These are phyloP conservation scores for Mus minutoides DNA, from an alignment of 2,797 vertebrate genomes.

Conservation along the genomic window DNA sequence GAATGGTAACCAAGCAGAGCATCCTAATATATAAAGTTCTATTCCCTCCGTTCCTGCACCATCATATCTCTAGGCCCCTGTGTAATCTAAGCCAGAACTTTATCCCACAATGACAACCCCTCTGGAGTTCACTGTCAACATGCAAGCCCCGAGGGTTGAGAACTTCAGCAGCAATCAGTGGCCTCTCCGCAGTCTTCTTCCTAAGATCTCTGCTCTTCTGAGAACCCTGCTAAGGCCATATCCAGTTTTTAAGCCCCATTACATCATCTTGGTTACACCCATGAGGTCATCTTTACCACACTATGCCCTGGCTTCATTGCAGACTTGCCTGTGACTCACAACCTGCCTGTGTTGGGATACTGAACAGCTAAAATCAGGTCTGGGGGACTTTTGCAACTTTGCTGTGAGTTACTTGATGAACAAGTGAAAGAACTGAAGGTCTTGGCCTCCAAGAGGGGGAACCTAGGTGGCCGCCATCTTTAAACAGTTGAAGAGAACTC, in stretches of 20 bases:
- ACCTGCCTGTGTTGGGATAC: neutral
- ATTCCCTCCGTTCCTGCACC: neutral
- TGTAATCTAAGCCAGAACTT: neutral
- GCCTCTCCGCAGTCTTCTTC: neutral
- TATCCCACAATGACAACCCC: neutral
- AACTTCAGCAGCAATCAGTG: neutral
- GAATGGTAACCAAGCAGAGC: neutral
- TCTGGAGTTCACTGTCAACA: neutral
- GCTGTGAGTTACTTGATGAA: neutral
- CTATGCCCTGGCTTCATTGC: neutral
- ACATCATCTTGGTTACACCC: constrained; percentile 15
- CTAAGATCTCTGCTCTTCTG: neutral
- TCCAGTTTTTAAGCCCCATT: neutral
- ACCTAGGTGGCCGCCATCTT: neutral
- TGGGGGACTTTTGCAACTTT: neutral
- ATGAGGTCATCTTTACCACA: constrained; percentile 20
- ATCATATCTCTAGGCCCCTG: neutral
- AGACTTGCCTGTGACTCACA: neutral
- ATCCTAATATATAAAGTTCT: neutral
- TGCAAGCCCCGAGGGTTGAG: neutral
- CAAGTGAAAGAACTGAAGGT: neutral
- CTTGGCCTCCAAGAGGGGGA: neutral
- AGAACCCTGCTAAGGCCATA: neutral
- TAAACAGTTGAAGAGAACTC: neutral
- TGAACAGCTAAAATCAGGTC: neutral